These are phyloP conservation scores for Chymomyza caudatula DNA, from an alignment of 2,888 invertebrate genomes.

Conservation along the genomic window DNA sequence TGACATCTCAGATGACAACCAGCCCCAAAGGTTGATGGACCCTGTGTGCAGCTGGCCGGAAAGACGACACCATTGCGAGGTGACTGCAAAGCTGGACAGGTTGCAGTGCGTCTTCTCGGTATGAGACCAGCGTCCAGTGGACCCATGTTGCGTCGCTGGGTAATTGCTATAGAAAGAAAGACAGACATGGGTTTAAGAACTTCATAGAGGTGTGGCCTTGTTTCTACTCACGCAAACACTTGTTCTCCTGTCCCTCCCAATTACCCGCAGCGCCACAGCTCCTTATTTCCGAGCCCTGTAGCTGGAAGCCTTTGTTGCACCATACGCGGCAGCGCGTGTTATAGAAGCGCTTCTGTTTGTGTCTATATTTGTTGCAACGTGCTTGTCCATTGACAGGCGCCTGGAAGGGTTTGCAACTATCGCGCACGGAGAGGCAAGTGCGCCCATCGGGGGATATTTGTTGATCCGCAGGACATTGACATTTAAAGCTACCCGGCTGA, in stretches of 20 bases:
- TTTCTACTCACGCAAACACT: constrained; percentile 79
- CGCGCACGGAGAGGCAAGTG: constrained; percentile 54
- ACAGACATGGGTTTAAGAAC: neutral
- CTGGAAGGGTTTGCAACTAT: constrained; percentile 70
- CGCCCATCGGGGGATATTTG: constrained; percentile 62
- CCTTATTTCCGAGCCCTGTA: constrained; percentile 79
- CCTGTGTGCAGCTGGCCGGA: constrained; percentile 79
- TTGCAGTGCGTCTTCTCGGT: constrained; percentile 47
- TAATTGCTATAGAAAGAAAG: constrained; percentile 1
- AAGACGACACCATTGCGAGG: constrained; percentile 80
- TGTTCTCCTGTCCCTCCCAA: constrained; percentile 79
- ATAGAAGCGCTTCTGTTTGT: constrained; percentile 75
- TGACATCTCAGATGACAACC: constrained; percentile 79
- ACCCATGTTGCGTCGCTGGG: neutral
- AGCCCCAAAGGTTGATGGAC: constrained; percentile 78
- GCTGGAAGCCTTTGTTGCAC: constrained; percentile 79
- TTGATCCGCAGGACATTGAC: constrained; percentile 79
- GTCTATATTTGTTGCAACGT: constrained; percentile 75
- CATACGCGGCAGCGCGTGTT: constrained; percentile 75
- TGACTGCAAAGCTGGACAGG: constrained; percentile 79
- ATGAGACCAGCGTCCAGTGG: neutral
- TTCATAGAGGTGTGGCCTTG: neutral
- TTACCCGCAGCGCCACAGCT: constrained; percentile 79
- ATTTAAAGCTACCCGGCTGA: constrained; percentile 79
- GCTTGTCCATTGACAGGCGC: constrained; percentile 74